Base-by-base conservation (phyloP, 1,140 invertebrate species). In the Medauroidea extradentata region DNA sequence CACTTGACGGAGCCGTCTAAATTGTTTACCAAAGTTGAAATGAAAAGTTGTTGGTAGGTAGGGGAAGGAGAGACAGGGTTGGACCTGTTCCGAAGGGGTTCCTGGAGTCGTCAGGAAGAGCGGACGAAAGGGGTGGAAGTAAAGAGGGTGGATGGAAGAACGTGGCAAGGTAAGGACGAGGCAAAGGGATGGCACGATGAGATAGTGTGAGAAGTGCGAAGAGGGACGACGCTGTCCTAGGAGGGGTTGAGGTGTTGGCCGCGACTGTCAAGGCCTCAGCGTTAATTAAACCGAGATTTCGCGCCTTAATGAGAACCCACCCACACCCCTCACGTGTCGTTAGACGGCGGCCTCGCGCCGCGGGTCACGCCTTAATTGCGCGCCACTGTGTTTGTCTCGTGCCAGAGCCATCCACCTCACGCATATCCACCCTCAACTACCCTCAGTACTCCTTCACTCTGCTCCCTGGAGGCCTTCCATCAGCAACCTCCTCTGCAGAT, bases 261-360 rank as follows among this genome's bases (percentile, higher is more conserved):
- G 29, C 29, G 5, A 4, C 29, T 11, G 29, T 34, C 29, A 34
- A 34, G 29, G 29, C 29, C 29, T 34, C 24, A 34, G 38, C 27
- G 49, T 51, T 51, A 51, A 51, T 51, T 51, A 51, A 51, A 51
- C 49, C 49, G 25, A 51, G 49, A 51, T 51, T 51, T 51, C 49
- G 24, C 49, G 49, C 49, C 49, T 51, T 51, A 51, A 51, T 51
- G 49, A 51, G 49, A 51, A 34, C 27, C 7, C 16, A 14, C 49
- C 19, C 25, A 11, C 25, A 16, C 48, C 29, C 3, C 19, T 4
- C 3, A 11, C 19, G 48, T 49, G 48, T 7, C 29, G 48, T 23
- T 18, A 49, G 48, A 49, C 48, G 27, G 24, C 11, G 29, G 29
- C 29, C 29, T 34, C 14, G 38, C 25, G 49, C 49, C 49, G 13